Evolutionary conservation across 2,797 vertebrate species (phyloP).

Genomic region (Yasuhikotakia modesta): DNA sequence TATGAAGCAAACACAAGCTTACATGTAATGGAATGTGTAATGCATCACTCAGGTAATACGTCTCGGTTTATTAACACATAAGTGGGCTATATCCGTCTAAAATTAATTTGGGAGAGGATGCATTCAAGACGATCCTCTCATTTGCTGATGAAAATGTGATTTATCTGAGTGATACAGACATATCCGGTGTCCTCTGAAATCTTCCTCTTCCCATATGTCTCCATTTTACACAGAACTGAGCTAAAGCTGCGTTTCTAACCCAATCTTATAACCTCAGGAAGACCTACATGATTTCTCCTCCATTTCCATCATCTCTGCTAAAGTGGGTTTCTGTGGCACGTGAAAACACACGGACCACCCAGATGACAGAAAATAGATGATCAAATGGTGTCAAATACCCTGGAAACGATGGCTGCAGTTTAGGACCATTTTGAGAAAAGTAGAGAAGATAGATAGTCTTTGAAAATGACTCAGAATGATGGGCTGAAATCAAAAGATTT

Average conservation of each 20-base stretch:
- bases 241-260: slow-evolving; percentile 5
- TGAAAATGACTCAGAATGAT: slow-evolving; percentile 50
- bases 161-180: neutral
- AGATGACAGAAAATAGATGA: slow-evolving; percentile 52
- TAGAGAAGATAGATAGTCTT: slow-evolving; percentile 34
- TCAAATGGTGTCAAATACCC: slow-evolving; percentile 50
- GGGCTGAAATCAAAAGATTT: slow-evolving; percentile 47
- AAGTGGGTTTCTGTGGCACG: slow-evolving; percentile 22
- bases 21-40: slow-evolving; percentile 1
- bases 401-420: slow-evolving; percentile 43
- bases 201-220: neutral
- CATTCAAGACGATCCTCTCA: slow-evolving; percentile 23
- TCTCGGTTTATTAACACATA: neutral
- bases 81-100: slow-evolving; percentile 1
- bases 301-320: slow-evolving; percentile 34
- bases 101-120: neutral
- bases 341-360: slow-evolving; percentile 39
- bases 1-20: too few relatives aligned
- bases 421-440: slow-evolving; percentile 43
- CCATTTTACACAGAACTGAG: slow-evolving; percentile 14
- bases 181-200: neutral
- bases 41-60: neutral
- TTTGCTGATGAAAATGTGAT: slow-evolving; percentile 9
- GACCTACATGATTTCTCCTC: slow-evolving; percentile 10
- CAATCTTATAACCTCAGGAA: slow-evolving; percentile 1